Percentiles rank a stretch among this genome's conserved stretches.
These are phyloP conservation scores for Heliconius hortense DNA, from an alignment of 2,888 invertebrate species.

Conservation along the genomic window DNA sequence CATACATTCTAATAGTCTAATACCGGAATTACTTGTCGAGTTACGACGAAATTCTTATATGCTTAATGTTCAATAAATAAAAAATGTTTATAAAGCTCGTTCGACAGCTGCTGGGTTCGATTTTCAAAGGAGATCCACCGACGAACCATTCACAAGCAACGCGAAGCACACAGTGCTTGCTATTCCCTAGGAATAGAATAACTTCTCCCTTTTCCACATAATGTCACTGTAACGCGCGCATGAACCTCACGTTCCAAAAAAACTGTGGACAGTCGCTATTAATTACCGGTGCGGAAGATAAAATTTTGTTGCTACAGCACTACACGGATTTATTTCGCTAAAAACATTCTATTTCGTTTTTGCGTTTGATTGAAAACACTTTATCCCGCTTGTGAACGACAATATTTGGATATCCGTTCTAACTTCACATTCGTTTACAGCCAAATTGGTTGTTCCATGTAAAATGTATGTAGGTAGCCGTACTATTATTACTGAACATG, in stretches of 20 bases:
- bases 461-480: constrained; percentile 14
- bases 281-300: constrained; percentile 10
- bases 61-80: too few relatives aligned
- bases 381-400: constrained; percentile 24
- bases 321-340: constrained; percentile 22
- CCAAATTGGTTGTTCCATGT: constrained; percentile 25
- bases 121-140: too few relatives aligned
- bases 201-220: too few relatives aligned
- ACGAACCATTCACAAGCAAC: too few relatives aligned
- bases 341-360: constrained; percentile 23
- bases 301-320: constrained; percentile 14
- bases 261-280: background rate
- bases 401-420: constrained; percentile 30
- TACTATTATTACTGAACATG: constrained; percentile 2
- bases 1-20: too few relatives aligned
- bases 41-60: too few relatives aligned
- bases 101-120: too few relatives aligned
- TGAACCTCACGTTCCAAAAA: background rate
- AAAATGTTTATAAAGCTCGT: too few relatives aligned
- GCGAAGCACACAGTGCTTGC: too few relatives aligned
- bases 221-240: too few relatives aligned
- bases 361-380: constrained; percentile 29
- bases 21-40: too few relatives aligned
- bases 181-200: too few relatives aligned
- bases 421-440: constrained; percentile 32